A percentile compares a stretch with the other conserved stretches of the same genome.
phyloP scores from a whole-genome alignment of 2,113 vertebrate genomes.

The Syngnathus floridae region DNA sequence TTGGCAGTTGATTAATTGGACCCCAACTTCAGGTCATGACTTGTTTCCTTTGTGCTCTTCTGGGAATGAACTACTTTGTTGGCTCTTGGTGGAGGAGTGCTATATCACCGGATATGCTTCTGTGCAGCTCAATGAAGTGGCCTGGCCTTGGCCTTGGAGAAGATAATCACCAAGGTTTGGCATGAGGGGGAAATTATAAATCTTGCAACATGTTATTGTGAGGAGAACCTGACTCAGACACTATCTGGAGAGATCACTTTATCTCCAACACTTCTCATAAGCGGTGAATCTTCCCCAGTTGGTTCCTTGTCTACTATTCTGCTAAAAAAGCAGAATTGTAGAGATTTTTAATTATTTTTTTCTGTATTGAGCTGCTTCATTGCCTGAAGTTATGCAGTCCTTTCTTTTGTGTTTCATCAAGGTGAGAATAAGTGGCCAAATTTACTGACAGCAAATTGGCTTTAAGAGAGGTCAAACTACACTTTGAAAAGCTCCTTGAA shows the following conservation, averaged over 20 bases:
- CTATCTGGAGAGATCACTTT: conserved; percentile 21
- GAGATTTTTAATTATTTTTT: conserved; percentile 2
- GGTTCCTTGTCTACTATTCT: conserved; percentile 7
- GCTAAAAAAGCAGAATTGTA: conserved; percentile 11
- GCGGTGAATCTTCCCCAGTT: not conserved
- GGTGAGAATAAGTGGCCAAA: conserved; percentile 29
- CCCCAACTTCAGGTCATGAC: conserved; percentile 25
- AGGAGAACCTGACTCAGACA: conserved; percentile 19
- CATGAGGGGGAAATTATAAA: conserved; percentile 36
- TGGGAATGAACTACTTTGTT: conserved; percentile 27
- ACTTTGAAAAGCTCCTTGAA: conserved; percentile 11
- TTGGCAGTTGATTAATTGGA: conserved; percentile 23
- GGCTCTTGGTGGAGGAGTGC: conserved; percentile 25
- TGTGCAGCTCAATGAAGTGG: conserved; percentile 31
- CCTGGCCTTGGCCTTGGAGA: conserved; percentile 28
- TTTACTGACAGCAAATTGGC: conserved; percentile 24
- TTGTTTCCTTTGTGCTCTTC: conserved; percentile 38
- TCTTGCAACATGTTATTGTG: conserved; percentile 12
- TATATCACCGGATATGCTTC: conserved; percentile 42
- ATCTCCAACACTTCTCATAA: conserved; percentile 12
- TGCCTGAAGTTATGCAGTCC: conserved; percentile 7
- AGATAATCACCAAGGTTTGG: conserved; percentile 32
- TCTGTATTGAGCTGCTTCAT: not conserved
- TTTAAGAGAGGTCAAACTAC: conserved; percentile 31
- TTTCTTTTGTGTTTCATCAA: conserved; percentile 31